Conservation (phyloP, 2,113 vertebrate species). For the Leiothrix lutea region DNA sequence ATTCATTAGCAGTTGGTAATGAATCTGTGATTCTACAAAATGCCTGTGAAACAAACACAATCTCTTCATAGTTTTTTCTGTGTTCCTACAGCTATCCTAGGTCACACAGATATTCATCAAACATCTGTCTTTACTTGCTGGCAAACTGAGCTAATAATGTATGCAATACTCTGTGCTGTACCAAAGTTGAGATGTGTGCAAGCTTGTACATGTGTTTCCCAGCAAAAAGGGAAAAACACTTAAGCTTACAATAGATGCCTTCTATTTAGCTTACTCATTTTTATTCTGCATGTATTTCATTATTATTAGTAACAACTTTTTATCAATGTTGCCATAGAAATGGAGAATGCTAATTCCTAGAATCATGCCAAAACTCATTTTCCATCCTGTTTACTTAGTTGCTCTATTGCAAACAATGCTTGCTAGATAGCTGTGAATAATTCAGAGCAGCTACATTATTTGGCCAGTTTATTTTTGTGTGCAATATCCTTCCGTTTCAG, state of each 20-base stretch:
- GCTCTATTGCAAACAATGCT: neutral
- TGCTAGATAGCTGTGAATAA: neutral
- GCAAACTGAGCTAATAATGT: neutral
- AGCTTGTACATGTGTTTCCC: neutral
- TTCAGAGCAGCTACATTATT: neutral
- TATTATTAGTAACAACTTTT: neutral
- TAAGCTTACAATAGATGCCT: neutral
- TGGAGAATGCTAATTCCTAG: neutral
- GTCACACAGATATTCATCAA: neutral
- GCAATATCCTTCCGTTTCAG: neutral
- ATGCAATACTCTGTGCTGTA: neutral
- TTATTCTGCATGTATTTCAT: neutral
- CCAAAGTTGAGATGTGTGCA: neutral
- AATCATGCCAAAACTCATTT: slow-evolving; percentile 5
- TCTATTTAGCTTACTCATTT: neutral
- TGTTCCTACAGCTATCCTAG: neutral
- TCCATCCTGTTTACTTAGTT: neutral
- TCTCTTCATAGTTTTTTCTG: neutral
- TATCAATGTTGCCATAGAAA: slow-evolving; percentile 17
- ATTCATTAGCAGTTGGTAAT: neutral
- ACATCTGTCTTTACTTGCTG: neutral
- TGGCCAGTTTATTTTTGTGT: neutral
- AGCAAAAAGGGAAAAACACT: neutral
- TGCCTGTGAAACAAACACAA: neutral
- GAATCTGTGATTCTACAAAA: neutral